These are phyloP conservation scores for Protomyctophum bolini DNA, from an alignment of 2,113 vertebrate species.

Conservation along the genomic window DNA sequence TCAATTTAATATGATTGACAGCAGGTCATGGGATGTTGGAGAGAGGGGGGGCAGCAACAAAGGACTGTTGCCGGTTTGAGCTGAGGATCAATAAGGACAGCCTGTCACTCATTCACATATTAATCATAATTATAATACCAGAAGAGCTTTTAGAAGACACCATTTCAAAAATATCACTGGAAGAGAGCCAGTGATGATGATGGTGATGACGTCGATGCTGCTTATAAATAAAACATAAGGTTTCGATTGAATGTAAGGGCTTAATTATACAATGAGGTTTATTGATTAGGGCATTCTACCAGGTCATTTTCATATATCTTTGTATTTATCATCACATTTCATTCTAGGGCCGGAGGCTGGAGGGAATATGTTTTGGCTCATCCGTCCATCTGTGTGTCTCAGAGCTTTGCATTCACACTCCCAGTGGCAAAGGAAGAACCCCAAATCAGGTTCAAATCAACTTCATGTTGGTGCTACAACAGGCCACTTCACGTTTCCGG, in stretches of 20 bases:
- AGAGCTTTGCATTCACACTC: no score
- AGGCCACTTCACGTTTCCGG: no score
- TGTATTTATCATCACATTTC: slow-evolving; percentile 21
- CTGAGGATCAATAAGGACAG: not conserved
- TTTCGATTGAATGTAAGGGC: slow-evolving; percentile 47
- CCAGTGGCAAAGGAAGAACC: no score
- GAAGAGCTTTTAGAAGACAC: slow-evolving; percentile 23
- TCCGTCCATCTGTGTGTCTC: no score
- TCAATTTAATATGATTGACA: no score
- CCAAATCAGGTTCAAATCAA: no score
- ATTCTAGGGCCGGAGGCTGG: no score
- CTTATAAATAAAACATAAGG: slow-evolving; percentile 55
- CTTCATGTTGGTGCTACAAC: no score
- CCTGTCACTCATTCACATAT: not conserved
- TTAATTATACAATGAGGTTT: slow-evolving; percentile 58
- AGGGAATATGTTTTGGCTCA: no score
- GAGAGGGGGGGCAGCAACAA: not conserved
- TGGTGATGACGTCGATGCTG: slow-evolving; percentile 40
- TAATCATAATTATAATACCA: not conserved
- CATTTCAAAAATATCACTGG: slow-evolving; percentile 28
- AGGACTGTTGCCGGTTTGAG: not conserved
- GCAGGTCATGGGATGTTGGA: not conserved
- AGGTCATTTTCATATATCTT: slow-evolving; percentile 40
- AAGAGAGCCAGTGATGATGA: slow-evolving; percentile 19
- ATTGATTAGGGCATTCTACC: slow-evolving; percentile 62